Conservation (phyloP, 2,113 vertebrate genomes). For the Polypterus senegalus region DNA sequence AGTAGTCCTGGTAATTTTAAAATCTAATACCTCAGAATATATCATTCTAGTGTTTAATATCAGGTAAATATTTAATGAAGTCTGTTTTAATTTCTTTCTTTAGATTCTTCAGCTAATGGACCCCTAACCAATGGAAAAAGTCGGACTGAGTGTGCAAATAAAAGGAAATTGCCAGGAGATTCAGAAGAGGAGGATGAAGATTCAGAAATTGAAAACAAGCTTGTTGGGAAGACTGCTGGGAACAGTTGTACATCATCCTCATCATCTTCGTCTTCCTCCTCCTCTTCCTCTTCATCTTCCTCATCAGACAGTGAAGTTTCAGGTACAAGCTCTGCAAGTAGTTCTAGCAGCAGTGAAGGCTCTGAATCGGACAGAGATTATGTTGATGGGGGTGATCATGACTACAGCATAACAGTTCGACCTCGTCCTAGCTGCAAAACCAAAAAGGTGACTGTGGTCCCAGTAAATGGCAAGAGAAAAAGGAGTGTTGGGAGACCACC, state of each 20-base stretch:
- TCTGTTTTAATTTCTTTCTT: not conserved
- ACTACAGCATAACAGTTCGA: constrained; percentile 87
- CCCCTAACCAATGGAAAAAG: constrained; percentile 61
- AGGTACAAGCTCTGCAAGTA: constrained; percentile 50
- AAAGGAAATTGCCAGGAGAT: constrained; percentile 44
- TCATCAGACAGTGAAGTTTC: constrained; percentile 37
- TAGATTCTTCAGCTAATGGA: constrained; percentile 48
- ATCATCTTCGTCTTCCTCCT: constrained; percentile 63
- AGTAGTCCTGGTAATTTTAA: too few relatives aligned
- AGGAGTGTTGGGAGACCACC: constrained; percentile 39
- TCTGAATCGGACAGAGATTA: constrained; percentile 77
- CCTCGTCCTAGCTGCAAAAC: constrained; percentile 52
- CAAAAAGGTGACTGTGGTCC: constrained; percentile 44
- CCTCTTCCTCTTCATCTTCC: constrained; percentile 60
- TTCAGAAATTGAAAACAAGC: constrained; percentile 32
- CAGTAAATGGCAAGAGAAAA: constrained; percentile 40
- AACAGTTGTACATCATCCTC: constrained; percentile 38
- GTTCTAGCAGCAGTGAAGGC: constrained; percentile 56
- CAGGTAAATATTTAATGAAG: too few relatives aligned
- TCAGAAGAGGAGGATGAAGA: constrained; percentile 52
- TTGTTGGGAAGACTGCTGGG: constrained; percentile 41
- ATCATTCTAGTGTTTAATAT: too few relatives aligned
- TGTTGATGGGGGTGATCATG: constrained; percentile 84
- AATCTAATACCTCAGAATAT: too few relatives aligned
- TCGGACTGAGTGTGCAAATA: constrained; percentile 34